Percentiles rank a stretch among this genome's conserved stretches.
Conservation (phyloP, 2,888 invertebrate species). For the Blastobasis adustella region DNA sequence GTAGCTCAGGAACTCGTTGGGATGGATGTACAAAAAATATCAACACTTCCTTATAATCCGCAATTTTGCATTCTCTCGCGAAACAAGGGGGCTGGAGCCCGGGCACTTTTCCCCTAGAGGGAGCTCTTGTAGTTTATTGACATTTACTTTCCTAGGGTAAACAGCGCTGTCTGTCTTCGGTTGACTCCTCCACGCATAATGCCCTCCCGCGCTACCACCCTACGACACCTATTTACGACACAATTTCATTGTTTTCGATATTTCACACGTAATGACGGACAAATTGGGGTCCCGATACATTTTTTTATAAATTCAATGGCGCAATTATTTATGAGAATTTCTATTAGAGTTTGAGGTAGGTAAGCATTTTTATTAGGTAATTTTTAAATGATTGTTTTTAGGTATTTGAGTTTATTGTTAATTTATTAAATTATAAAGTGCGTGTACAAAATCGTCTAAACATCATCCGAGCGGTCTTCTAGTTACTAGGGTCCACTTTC, state of each 20-base stretch:
- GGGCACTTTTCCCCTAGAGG: constrained; percentile 52
- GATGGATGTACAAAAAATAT: background rate
- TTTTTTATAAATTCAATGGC: too few relatives aligned
- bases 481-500: too few relatives aligned
- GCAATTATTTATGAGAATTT: too few relatives aligned
- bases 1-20: too few relatives aligned
- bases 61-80: constrained; percentile 26
- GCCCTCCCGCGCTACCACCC: constrained; percentile 5
- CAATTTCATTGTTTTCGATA: background rate
- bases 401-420: too few relatives aligned
- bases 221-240: background rate
- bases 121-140: constrained; percentile 65
- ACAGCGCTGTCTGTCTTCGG: constrained; percentile 43
- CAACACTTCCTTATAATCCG: constrained; percentile 21
- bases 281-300: too few relatives aligned
- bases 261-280: background rate
- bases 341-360: too few relatives aligned
- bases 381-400: too few relatives aligned
- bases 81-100: constrained; percentile 40
- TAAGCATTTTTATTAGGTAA: too few relatives aligned
- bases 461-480: too few relatives aligned
- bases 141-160: constrained; percentile 69
- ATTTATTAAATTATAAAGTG: too few relatives aligned
- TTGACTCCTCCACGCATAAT: constrained; percentile 37
- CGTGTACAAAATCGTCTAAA: too few relatives aligned